These are phyloP conservation scores for Nemapogon koenigi DNA, from an alignment of 2,888 invertebrate species.

Conservation along the genomic window DNA sequence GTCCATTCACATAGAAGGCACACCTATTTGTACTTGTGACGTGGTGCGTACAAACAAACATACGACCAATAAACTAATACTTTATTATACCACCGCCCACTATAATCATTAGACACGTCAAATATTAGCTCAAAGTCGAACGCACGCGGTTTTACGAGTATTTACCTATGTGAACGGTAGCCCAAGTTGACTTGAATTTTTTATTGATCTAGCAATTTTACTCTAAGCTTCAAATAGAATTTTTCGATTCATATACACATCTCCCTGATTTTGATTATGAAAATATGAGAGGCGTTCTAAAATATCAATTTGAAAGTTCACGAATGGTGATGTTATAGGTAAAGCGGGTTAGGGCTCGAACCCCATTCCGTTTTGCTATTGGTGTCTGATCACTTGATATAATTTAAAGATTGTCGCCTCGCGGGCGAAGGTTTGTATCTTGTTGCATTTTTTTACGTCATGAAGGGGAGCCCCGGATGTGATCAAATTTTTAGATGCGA, in stretches of 20 bases:
- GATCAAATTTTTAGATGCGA: conserved; percentile 2
- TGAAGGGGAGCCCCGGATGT: conserved; percentile 27
- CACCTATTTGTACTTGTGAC: conserved; percentile 44
- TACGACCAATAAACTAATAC: conserved; percentile 49
- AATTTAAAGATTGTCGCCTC: conserved; percentile 59
- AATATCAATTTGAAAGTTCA: conserved; percentile 4
- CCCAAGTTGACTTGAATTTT: conserved; percentile 8
- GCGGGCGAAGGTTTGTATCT: conserved; percentile 38
- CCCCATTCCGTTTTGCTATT: conserved; percentile 30
- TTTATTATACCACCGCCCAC: conserved; percentile 51
- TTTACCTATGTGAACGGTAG: conserved; percentile 21
- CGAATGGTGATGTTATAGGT: too few relatives aligned
- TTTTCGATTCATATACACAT: too few relatives aligned
- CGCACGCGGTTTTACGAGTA: conserved; percentile 31
- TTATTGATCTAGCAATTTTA: conserved; percentile 1
- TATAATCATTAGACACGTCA: conserved; percentile 34
- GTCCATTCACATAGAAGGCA: conserved; percentile 14
- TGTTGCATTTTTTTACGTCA: conserved; percentile 55
- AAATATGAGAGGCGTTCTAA: too few relatives aligned
- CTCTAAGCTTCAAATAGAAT: too few relatives aligned
- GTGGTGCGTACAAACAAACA: conserved; percentile 55
- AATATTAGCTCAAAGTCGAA: conserved; percentile 14
- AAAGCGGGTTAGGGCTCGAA: too few relatives aligned
- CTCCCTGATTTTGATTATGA: too few relatives aligned
- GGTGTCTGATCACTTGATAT: conserved; percentile 47